Evolutionary conservation across 2,888 invertebrate species (phyloP).

Genomic region (Drosophila paucipuncta): DNA sequence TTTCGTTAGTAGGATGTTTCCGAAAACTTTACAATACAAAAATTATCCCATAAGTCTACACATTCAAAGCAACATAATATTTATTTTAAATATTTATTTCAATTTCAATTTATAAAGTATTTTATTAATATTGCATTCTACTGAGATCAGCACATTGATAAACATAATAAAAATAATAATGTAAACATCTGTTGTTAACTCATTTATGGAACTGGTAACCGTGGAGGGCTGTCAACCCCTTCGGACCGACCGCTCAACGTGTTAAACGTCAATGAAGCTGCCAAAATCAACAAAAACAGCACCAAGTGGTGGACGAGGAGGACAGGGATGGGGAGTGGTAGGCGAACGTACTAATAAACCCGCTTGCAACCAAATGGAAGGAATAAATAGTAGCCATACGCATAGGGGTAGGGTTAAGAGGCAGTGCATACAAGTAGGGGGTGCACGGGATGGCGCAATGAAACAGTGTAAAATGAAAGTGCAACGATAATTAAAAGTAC

Average conservation of each 20-base stretch:
- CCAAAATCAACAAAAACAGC: slow-evolving; percentile 75
- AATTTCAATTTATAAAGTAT: slow-evolving; percentile 15
- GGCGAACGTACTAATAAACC: slow-evolving; percentile 41
- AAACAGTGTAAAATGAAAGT: slow-evolving; percentile 61
- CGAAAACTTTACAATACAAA: neutral
- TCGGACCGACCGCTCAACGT: slow-evolving; percentile 49
- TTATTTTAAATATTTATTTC: slow-evolving; percentile 10
- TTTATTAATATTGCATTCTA: slow-evolving; percentile 9
- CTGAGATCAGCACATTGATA: slow-evolving; percentile 36
- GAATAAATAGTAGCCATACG: slow-evolving; percentile 50
- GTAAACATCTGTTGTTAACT: slow-evolving; percentile 73
- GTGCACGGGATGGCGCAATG: slow-evolving; percentile 42
- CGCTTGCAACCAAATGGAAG: slow-evolving; percentile 74
- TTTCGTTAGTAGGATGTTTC: neutral
- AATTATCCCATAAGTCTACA: neutral
- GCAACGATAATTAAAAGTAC: slow-evolving; percentile 59
- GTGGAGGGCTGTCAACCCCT: slow-evolving; percentile 39
- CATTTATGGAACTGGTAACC: slow-evolving; percentile 42
- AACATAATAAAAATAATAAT: slow-evolving; percentile 55
- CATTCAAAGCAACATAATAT: neutral
- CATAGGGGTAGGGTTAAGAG: slow-evolving; percentile 14
- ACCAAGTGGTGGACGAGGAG: slow-evolving; percentile 11
- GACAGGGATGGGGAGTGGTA: neutral
- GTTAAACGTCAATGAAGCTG: slow-evolving; percentile 81
- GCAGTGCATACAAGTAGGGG: neutral